Conservation (phyloP, 2,797 vertebrate genomes). For the Anguilla marmorata region DNA sequence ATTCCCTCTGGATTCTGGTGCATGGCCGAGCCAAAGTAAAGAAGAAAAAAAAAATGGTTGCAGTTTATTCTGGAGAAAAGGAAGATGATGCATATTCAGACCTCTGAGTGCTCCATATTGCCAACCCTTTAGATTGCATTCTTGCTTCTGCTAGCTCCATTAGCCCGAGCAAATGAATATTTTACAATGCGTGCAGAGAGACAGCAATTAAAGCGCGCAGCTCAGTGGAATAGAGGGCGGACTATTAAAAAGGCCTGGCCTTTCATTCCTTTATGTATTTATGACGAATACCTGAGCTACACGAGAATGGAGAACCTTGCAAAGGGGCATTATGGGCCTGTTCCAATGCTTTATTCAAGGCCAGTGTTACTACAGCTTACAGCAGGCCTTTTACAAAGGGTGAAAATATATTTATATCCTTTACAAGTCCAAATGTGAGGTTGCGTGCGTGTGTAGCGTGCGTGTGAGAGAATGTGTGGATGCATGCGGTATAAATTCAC, state of each 20-base stretch:
- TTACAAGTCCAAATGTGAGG: conserved; percentile 3
- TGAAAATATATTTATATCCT: conserved; percentile 19
- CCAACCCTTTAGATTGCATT: conserved; percentile 58
- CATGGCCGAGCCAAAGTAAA: conserved; percentile 18
- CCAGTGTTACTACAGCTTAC: background rate
- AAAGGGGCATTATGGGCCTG: conserved; percentile 22
- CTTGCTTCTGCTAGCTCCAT: conserved; percentile 59
- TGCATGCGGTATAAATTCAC: conserved; percentile 1
- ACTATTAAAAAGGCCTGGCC: conserved; percentile 37
- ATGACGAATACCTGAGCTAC: conserved; percentile 47
- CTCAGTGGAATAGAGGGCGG: conserved; percentile 36
- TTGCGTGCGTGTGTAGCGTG: background rate
- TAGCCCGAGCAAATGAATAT: conserved; percentile 62
- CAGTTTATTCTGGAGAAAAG: conserved; percentile 17
- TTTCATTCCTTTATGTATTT: conserved; percentile 48
- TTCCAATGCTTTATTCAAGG: conserved; percentile 10
- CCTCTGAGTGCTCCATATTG: conserved; percentile 55
- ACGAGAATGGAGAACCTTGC: conserved; percentile 27
- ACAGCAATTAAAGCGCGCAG: conserved; percentile 61
- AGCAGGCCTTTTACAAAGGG: conserved; percentile 13
- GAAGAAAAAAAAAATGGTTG: conserved; percentile 19
- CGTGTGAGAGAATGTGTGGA: conserved; percentile 4
- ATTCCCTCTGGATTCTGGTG: conserved; percentile 30
- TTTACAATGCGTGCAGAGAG: conserved; percentile 60
- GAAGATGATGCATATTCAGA: conserved; percentile 50